Base-by-base conservation (phyloP, 2,113 vertebrate genomes). In the Circaetus cinerascens region DNA sequence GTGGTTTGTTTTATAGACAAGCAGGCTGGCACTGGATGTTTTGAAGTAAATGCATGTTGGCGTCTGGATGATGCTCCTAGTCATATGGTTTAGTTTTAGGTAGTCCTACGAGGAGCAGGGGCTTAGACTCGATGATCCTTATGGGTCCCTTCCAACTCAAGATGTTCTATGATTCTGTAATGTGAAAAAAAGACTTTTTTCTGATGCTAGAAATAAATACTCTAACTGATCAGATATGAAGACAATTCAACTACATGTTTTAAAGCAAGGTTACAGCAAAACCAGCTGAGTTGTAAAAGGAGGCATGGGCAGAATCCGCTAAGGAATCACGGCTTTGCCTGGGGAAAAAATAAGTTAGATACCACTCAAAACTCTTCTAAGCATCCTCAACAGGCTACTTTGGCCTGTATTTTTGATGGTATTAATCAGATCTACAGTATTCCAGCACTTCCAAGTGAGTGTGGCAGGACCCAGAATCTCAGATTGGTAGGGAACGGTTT, bases 21-120 rank as follows among this genome's bases (percentile, higher is more conserved):
- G 38, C 13, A 29, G 38, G 10, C 32, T 34, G 53, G 40, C 34
- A 38, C 15, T 4, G 36, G 19, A 11, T 36, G 22, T 26, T 46
- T 40, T 30, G 27, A 27, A 62, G 51, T 46, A 60, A 55, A 72
- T 21, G 10, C 7, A 2, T 22, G n/a, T 50, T 62, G 55, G 41
- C 3, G 1, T 32, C 48, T 29, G 63, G 18, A 34, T 2, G 1
- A 17, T 2, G 19, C 43, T 51, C 7, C 41, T 66, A 8, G n/a
- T 55, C 10, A 4, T 25, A 26, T 3, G 20, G 8, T 22, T 48
- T 36, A 27, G 36, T 34, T 59, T 51, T 26, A 43, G 66, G 50
- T 29, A 16, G 41, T 29, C 38, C 34, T 57, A 8, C 0, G 0
- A 41, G 64, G 20, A 74, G 38, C 16, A 53, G 27, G 14, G 38